These are phyloP conservation scores for Epizoanthus fatuus DNA, from an alignment of 92 coral and sea anemone genomes.

Conservation along the genomic window DNA sequence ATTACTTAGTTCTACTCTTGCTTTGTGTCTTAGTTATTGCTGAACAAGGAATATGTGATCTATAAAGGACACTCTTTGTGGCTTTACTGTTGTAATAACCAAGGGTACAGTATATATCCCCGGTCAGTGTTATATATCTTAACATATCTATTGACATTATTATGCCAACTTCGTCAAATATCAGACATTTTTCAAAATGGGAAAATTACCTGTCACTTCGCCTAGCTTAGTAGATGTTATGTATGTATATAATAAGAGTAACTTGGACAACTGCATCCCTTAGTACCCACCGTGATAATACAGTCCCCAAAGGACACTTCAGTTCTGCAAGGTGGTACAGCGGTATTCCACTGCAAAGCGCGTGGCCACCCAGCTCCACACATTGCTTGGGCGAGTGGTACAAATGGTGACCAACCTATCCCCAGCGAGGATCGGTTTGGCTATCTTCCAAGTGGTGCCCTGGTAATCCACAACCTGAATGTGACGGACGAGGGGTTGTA, in stretches of 20 bases:
- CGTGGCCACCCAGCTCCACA: constrained; percentile 99
- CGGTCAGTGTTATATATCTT: too few relatives aligned
- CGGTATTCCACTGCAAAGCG: constrained; percentile 92
- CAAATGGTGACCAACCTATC: constrained; percentile 93
- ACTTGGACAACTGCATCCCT: not conserved
- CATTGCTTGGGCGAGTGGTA: constrained; percentile 97
- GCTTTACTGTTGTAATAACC: too few relatives aligned
- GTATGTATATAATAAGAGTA: not conserved
- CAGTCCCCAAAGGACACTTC: constrained; percentile 72
- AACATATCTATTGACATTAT: too few relatives aligned
- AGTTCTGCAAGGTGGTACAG: constrained; percentile 81
- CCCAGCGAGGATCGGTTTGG: constrained; percentile 87
- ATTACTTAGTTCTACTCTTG: too few relatives aligned
- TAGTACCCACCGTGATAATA: constrained; percentile 84
- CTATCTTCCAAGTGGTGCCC: constrained; percentile 80
- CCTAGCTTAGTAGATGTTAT: too few relatives aligned
- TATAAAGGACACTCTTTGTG: too few relatives aligned
- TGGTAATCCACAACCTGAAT: constrained; percentile 77
- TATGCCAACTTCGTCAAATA: too few relatives aligned
- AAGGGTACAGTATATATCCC: too few relatives aligned
- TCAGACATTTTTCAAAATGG: too few relatives aligned
- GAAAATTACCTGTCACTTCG: too few relatives aligned
- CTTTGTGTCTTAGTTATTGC: too few relatives aligned
- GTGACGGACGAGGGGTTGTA: constrained; percentile 90
- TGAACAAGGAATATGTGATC: too few relatives aligned